Percentiles rank a stretch among this genome's conserved stretches.
Conservation (phyloP, 1,140 invertebrate genomes). For the Coptotermes formosanus region DNA sequence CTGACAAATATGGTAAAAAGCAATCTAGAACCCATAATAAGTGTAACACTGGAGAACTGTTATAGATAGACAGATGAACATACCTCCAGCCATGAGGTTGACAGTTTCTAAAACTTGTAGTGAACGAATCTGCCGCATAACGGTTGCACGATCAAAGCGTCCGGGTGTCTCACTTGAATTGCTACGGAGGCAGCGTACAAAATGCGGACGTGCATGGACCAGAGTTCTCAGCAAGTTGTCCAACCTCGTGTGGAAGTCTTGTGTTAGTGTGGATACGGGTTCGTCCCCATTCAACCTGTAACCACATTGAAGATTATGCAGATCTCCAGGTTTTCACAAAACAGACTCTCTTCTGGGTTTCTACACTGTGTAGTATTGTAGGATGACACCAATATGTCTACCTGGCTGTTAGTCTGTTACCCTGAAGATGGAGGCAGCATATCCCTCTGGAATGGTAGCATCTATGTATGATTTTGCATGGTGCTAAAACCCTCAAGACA, state of each 20-base stretch:
- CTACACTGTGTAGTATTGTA: too few species aligned
- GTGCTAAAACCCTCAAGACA: too few species aligned
- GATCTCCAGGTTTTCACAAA: background rate
- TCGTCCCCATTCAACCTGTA: conserved; percentile 78
- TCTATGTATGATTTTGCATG: too few species aligned
- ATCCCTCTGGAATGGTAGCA: too few species aligned
- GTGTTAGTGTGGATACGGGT: conserved; percentile 85
- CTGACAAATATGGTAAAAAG: too few species aligned
- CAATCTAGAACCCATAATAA: too few species aligned
- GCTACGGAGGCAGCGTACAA: conserved; percentile 87
- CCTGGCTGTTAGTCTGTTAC: too few species aligned
- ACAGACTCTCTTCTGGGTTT: too few species aligned
- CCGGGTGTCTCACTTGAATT: conserved; percentile 75
- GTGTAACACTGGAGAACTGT: too few species aligned
- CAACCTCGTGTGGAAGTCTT: conserved; percentile 91
- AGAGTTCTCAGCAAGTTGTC: conserved; percentile 88
- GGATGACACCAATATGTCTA: too few species aligned
- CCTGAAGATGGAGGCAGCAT: too few species aligned
- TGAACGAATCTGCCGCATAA: conserved; percentile 83
- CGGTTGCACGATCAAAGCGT: conserved; percentile 75
- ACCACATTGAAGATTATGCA: conserved; percentile 30
- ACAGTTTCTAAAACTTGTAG: conserved; percentile 93
- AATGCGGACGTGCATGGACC: conserved; percentile 90
- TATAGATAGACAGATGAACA: conserved; percentile 25
- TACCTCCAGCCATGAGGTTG: conserved; percentile 86